A percentile compares a stretch with the other conserved stretches of the same genome.
Evolutionary conservation across 2,888 invertebrate genomes (phyloP).

Genomic region (Trichopoda pennipes): DNA sequence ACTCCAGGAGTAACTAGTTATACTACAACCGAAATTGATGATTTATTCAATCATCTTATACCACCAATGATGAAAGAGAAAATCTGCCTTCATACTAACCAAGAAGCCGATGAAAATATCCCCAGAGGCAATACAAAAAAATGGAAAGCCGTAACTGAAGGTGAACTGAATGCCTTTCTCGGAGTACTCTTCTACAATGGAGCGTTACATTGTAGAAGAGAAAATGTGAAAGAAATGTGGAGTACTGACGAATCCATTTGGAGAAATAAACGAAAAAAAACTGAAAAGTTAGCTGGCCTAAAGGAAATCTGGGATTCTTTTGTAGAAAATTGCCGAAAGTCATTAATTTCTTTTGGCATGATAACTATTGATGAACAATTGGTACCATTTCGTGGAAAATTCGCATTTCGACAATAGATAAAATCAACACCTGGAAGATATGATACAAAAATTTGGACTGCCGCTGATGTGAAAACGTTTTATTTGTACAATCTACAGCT

Average conservation of each 20-base stretch:
- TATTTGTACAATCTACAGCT: too few relatives aligned
- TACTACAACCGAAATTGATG: slow-evolving; percentile 6
- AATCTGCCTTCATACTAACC: slow-evolving; percentile 31
- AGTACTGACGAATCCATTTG: slow-evolving; percentile 22
- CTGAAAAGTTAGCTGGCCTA: too few relatives aligned
- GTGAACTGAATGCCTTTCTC: slow-evolving; percentile 23
- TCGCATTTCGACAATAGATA: slow-evolving; percentile 30
- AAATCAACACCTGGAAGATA: neutral
- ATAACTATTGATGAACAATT: slow-evolving; percentile 30
- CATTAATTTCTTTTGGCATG: too few relatives aligned
- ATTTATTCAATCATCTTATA: slow-evolving; percentile 1
- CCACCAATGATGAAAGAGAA: slow-evolving; percentile 6
- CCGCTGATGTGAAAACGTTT: too few relatives aligned
- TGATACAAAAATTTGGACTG: slow-evolving; percentile 8
- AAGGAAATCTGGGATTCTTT: too few relatives aligned
- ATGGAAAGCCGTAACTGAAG: slow-evolving; percentile 10
- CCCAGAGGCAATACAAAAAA: slow-evolving; percentile 2
- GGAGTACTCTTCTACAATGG: slow-evolving; percentile 25
- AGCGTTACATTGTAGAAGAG: slow-evolving; percentile 22
- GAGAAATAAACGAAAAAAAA: too few relatives aligned
- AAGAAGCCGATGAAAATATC: slow-evolving; percentile 33
- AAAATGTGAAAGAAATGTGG: slow-evolving; percentile 25
- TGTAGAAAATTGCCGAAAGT: too few relatives aligned
- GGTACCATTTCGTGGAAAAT: slow-evolving; percentile 8
- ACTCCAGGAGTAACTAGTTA: slow-evolving; percentile 1